Conservation (phyloP, 2,113 vertebrate species). For the human region DNA sequence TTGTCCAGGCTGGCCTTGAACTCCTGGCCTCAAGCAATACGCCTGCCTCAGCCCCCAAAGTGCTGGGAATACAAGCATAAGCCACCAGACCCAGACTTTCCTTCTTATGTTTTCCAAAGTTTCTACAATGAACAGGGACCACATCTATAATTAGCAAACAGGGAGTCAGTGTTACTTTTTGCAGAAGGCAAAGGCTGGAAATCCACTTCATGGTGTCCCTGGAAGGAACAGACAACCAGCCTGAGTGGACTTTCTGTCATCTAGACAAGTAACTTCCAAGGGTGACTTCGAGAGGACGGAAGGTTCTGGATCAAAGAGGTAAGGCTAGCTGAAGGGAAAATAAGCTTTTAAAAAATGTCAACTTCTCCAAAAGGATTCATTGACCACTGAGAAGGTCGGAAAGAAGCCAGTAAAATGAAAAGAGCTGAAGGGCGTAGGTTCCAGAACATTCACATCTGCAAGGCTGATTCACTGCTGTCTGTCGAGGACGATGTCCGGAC, state of each 20-base stretch:
- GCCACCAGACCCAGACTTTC: no score
- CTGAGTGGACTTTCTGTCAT: rapidly evolving
- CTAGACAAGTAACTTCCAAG: neutral
- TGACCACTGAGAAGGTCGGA: neutral
- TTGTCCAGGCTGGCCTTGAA: no score
- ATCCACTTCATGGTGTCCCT: neutral
- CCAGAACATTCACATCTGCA: neutral
- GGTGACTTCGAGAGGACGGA: rapidly evolving
- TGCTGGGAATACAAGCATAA: no score
- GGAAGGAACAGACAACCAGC: rapidly evolving
- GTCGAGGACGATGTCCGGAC: neutral
- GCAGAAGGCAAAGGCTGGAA: neutral
- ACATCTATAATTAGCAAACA: neutral
- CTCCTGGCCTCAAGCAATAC: no score
- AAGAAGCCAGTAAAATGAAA: neutral
- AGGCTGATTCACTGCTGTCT: neutral
- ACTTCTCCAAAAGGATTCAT: neutral
- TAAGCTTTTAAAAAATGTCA: neutral
- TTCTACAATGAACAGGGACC: neutral
- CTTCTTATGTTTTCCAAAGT: neutral
- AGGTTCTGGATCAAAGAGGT: neutral
- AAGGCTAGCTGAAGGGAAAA: neutral
- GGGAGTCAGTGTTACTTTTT: neutral
- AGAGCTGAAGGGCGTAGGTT: neutral
- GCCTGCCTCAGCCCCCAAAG: no score